Conservation (phyloP, 2,113 vertebrate species). For the Atractosteus spatula region DNA sequence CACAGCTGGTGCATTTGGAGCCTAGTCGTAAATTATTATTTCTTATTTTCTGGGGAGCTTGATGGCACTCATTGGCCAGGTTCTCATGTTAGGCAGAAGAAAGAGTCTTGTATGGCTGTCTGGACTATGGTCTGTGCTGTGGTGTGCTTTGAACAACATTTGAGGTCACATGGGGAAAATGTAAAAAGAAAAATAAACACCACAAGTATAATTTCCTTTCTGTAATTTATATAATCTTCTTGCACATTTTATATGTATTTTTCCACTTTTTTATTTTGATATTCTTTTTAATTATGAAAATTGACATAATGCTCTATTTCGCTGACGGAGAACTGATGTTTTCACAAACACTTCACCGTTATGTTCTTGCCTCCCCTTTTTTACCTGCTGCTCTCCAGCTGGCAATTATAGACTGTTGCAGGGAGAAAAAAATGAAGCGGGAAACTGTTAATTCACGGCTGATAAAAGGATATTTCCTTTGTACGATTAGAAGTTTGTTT, state of each 20-base stretch:
- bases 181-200: too few relatives aligned
- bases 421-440: conserved; percentile 59
- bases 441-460: conserved; percentile 80
- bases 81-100: conserved; percentile 1
- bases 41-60: background rate
- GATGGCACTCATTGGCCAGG: background rate
- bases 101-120: background rate
- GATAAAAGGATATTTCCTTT: conserved; percentile 81
- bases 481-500: conserved; percentile 77
- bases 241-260: too few relatives aligned
- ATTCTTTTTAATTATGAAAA: too few relatives aligned
- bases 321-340: too few relatives aligned
- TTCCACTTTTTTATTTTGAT: too few relatives aligned
- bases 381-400: conserved; percentile 47
- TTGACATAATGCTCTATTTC: too few relatives aligned
- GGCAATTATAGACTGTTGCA: conserved; percentile 40
- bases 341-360: too few relatives aligned
- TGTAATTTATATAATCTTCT: too few relatives aligned
- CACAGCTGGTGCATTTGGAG: too few relatives aligned
- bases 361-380: too few relatives aligned
- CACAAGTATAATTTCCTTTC: too few relatives aligned
- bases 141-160: background rate
- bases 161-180: background rate
- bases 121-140: conserved; percentile 2
- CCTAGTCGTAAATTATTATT: too few relatives aligned